These are phyloP conservation scores for Spinibarbus caldwelli DNA, from an alignment of 2,797 vertebrate species.

Conservation along the genomic window DNA sequence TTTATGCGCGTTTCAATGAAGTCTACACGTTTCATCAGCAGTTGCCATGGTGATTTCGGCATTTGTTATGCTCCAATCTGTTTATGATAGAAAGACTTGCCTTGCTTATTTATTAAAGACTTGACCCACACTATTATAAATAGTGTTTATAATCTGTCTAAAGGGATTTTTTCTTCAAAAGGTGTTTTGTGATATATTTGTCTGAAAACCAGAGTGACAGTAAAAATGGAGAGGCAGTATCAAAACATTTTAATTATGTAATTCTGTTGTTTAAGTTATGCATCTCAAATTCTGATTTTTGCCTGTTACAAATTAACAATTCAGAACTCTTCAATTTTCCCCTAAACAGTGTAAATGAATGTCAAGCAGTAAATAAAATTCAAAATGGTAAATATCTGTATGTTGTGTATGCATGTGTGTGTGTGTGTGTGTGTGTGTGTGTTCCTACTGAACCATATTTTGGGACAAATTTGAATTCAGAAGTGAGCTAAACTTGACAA, in stretches of 20 bases:
- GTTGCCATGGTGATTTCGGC: slow-evolving; percentile 72
- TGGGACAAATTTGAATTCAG: too few relatives aligned
- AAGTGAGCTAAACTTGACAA: too few relatives aligned
- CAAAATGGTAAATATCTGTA: not conserved
- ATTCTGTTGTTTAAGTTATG: not conserved
- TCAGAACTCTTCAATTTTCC: not conserved
- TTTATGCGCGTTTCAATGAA: slow-evolving; percentile 28
- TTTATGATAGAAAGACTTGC: slow-evolving; percentile 2
- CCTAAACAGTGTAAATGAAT: not conserved
- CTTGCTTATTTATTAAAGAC: not conserved
- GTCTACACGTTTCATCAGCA: slow-evolving; percentile 41
- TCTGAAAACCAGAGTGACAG: not conserved
- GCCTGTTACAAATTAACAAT: not conserved
- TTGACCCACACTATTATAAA: too few relatives aligned
- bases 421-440: too few relatives aligned
- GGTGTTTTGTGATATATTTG: not conserved
- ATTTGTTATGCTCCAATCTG: slow-evolving; percentile 12
- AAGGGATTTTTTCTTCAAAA: not conserved
- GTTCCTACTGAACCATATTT: too few relatives aligned
- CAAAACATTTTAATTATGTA: not conserved
- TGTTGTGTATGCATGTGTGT: too few relatives aligned
- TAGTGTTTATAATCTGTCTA: not conserved
- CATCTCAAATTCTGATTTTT: not conserved
- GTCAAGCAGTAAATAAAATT: not conserved
- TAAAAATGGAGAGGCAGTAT: not conserved